phyloP scores from a whole-genome alignment of 2,113 vertebrate species.

The Daubentonia madagascariensis region DNA sequence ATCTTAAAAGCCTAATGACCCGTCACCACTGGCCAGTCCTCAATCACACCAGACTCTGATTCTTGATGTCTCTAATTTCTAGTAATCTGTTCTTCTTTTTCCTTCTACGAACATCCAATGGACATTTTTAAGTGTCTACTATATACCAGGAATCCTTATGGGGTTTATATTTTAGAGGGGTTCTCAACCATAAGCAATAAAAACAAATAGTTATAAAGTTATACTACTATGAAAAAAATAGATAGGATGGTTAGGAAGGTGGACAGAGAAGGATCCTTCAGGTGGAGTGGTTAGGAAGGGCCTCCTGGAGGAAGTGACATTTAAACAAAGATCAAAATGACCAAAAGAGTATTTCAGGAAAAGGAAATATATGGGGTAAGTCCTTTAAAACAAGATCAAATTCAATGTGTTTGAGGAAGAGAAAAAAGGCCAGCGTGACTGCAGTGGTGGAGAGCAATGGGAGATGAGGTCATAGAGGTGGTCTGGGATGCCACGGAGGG shows the following conservation, averaged over 20 bases:
- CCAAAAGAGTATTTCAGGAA: background rate
- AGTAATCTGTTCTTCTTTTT: background rate
- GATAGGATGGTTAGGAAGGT: background rate
- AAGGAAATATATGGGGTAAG: background rate
- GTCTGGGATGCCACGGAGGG: background rate
- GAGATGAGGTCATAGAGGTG: background rate
- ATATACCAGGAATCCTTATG: background rate
- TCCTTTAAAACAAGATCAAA: slow-evolving; percentile 4
- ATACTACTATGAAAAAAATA: background rate
- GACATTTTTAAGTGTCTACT: background rate
- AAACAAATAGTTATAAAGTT: background rate
- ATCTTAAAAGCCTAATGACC: background rate
- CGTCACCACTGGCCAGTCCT: background rate
- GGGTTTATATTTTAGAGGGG: background rate
- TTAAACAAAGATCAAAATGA: slow-evolving; percentile 17
- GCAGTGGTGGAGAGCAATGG: background rate
- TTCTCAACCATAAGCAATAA: background rate
- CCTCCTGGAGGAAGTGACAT: background rate
- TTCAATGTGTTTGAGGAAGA: background rate
- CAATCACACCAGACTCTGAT: background rate
- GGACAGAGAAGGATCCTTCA: background rate
- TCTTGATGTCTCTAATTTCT: background rate
- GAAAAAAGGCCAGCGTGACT: background rate
- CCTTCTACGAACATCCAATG: background rate
- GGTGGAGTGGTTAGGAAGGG: background rate